These are phyloP conservation scores for Heterochromis multidens DNA, from an alignment of 2,113 vertebrate species.

Conservation along the genomic window DNA sequence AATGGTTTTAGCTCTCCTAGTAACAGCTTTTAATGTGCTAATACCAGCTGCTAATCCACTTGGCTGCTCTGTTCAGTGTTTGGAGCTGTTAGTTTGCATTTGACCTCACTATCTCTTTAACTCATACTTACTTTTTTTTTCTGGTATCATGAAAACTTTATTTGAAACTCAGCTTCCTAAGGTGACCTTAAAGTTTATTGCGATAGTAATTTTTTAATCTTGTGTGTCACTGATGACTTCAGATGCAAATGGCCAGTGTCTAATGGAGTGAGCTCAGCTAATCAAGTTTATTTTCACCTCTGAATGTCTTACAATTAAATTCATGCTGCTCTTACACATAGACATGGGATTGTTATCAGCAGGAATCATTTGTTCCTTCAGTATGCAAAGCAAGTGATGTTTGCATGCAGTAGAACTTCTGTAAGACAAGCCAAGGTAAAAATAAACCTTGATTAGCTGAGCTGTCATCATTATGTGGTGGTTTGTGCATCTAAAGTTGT, in stretches of 20 bases:
- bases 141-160: not conserved
- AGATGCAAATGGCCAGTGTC: accelerated
- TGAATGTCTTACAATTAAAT: not conserved
- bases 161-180: not conserved
- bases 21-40: not conserved
- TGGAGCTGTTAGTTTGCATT: not conserved
- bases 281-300: not conserved
- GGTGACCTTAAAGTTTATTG: not conserved
- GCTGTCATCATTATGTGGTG: not conserved
- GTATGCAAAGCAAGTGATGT: not conserved
- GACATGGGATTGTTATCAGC: not conserved
- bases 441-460: not conserved
- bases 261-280: not conserved
- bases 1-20: not conserved
- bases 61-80: not conserved
- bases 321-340: not conserved
- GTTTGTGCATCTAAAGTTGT: not conserved
- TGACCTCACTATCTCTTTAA: not conserved
- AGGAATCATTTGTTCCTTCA: not conserved
- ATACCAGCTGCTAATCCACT: not conserved
- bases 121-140: not conserved
- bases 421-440: not conserved
- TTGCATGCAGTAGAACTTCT: not conserved
- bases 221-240: not conserved
- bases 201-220: not conserved